These are phyloP conservation scores for Drosophila oshimai DNA, from an alignment of 1,140 invertebrate species.

Conservation along the genomic window DNA sequence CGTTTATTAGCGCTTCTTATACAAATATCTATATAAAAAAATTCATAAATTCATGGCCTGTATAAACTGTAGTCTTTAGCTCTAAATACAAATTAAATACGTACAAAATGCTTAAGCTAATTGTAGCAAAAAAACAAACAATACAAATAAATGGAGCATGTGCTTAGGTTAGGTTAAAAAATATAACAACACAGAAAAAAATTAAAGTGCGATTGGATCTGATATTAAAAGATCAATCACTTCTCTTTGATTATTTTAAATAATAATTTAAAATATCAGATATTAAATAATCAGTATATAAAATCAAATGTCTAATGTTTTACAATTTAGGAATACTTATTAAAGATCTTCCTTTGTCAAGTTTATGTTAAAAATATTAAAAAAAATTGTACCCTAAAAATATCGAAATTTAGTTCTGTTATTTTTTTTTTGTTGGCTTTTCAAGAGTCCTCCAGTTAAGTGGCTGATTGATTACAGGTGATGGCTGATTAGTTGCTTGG, in stretches of 20 bases:
- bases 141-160: constrained; percentile 32
- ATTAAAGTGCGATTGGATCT: neutral
- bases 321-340: no score
- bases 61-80: constrained; percentile 34
- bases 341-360: no score
- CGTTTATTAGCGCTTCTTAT: constrained; percentile 53
- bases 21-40: constrained; percentile 19
- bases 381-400: neutral
- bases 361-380: no score
- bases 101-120: constrained; percentile 36
- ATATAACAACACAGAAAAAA: neutral
- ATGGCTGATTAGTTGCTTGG: constrained; percentile 2
- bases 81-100: constrained; percentile 47
- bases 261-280: no score
- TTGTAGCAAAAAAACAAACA: constrained; percentile 9
- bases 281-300: no score
- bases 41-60: neutral
- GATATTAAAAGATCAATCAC: no score
- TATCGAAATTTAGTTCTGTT: neutral
- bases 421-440: neutral
- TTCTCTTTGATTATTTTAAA: no score
- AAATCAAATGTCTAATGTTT: no score
- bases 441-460: constrained; percentile 24
- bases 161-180: constrained; percentile 26
- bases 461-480: constrained; percentile 24